phyloP scores from a whole-genome alignment of 2,113 vertebrate species.

The Rhagologus leucostigma region DNA sequence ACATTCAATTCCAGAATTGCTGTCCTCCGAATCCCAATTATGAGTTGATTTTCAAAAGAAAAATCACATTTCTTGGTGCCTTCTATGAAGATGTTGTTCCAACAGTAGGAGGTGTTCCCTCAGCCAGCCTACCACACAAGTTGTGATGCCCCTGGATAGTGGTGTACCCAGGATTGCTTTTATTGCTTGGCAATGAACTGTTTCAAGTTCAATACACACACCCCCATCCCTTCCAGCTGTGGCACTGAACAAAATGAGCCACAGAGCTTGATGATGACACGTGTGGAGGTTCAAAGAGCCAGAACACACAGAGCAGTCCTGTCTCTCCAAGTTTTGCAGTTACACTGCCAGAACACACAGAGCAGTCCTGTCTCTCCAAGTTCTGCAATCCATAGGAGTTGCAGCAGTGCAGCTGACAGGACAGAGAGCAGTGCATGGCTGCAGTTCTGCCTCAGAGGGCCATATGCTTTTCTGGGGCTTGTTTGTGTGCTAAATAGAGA shows the following conservation, averaged over 20 bases:
- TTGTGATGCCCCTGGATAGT: background rate
- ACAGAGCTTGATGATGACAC: background rate
- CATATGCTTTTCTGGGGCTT: conserved; percentile 97
- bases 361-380: background rate
- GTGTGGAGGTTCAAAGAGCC: background rate
- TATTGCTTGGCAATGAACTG: background rate
- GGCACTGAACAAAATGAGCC: background rate
- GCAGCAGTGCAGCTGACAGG: background rate
- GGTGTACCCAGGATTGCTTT: background rate
- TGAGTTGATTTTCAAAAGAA: background rate
- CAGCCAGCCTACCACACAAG: background rate
- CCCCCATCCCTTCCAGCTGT: background rate
- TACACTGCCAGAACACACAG: background rate
- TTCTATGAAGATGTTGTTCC: background rate
- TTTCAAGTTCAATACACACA: background rate
- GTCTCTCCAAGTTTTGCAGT: background rate
- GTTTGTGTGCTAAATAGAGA: conserved; percentile 96
- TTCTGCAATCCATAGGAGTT: background rate
- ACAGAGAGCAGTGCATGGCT: background rate
- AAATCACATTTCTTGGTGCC: background rate
- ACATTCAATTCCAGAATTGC: background rate
- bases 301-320: background rate
- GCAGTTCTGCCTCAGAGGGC: conserved; percentile 46
- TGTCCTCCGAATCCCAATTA: background rate
- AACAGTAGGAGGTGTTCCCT: background rate